phyloP scores from a whole-genome alignment of 2,888 invertebrate genomes.

The Danaus chrysippus region DNA sequence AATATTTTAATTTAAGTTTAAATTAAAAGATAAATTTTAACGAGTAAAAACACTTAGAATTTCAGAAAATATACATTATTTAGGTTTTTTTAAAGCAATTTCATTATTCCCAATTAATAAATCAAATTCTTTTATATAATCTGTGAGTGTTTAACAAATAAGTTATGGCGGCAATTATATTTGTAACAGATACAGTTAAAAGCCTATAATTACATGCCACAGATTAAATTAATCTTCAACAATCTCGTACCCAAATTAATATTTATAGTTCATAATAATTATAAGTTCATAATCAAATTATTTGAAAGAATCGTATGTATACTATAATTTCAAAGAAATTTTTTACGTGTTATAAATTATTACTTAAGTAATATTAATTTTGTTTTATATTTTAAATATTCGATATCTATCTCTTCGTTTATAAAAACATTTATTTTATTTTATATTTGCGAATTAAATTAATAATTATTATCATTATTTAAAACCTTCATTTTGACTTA shows the following conservation, averaged over 20 bases:
- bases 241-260: conserved; percentile 52
- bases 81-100: not conserved
- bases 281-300: not conserved
- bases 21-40: conserved; percentile 20
- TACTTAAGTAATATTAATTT: too few species aligned
- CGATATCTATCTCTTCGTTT: too few species aligned
- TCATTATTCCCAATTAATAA: not conserved
- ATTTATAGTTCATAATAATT: conserved; percentile 53
- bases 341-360: conserved; percentile 14
- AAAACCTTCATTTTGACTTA: too few species aligned
- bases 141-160: not conserved
- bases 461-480: too few species aligned
- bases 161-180: not conserved
- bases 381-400: too few species aligned
- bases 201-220: conserved; percentile 38
- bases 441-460: too few species aligned
- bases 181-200: not conserved
- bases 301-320: not conserved
- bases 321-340: conserved; percentile 16
- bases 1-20: not conserved
- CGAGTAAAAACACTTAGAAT: conserved; percentile 18
- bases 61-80: too few species aligned
- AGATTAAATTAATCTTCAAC: conserved; percentile 47
- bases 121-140: not conserved
- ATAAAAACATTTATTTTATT: too few species aligned